These are phyloP conservation scores for Clarias fuscus DNA, from an alignment of 2,797 vertebrate genomes.

Conservation along the genomic window DNA sequence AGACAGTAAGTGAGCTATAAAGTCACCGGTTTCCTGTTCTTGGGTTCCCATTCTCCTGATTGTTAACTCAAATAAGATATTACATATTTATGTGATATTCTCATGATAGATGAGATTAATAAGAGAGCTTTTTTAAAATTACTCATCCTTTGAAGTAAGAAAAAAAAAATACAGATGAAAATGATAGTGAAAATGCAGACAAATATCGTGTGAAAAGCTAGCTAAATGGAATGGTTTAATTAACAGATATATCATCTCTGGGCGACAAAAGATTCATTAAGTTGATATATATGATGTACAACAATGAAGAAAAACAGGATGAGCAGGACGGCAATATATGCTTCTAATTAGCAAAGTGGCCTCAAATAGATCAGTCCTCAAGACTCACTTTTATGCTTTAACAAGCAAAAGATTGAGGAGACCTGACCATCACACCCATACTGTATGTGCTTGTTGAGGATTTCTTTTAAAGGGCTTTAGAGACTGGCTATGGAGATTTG, in stretches of 20 bases:
- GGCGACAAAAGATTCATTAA: constrained; percentile 36
- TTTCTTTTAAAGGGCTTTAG: neutral
- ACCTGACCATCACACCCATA: neutral
- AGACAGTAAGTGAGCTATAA: constrained; percentile 8
- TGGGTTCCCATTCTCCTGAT: neutral
- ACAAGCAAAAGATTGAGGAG: neutral
- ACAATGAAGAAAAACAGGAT: constrained; percentile 35
- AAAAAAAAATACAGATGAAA: constrained; percentile 7
- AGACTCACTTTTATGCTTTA: neutral
- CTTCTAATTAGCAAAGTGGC: constrained; percentile 22
- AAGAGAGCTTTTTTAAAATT: constrained; percentile 1
- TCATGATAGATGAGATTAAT: constrained; percentile 28
- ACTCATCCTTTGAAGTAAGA: neutral
- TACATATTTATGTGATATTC: constrained; percentile 18
- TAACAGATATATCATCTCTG: constrained; percentile 32
- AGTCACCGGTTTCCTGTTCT: constrained; percentile 1
- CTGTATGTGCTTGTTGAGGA: neutral
- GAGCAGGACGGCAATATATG: constrained; percentile 27
- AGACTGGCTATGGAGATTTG: neutral
- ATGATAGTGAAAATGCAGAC: constrained; percentile 15
- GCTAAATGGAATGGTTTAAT: constrained; percentile 56
- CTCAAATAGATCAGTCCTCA: constrained; percentile 1
- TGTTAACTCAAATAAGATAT: constrained; percentile 28
- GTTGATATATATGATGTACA: constrained; percentile 32
- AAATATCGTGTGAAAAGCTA: constrained; percentile 59